A percentile compares a stretch with the other conserved stretches of the same genome.
These are phyloP conservation scores for Scomberomorus guttatus DNA, from an alignment of 2,797 vertebrate genomes.

Conservation along the genomic window DNA sequence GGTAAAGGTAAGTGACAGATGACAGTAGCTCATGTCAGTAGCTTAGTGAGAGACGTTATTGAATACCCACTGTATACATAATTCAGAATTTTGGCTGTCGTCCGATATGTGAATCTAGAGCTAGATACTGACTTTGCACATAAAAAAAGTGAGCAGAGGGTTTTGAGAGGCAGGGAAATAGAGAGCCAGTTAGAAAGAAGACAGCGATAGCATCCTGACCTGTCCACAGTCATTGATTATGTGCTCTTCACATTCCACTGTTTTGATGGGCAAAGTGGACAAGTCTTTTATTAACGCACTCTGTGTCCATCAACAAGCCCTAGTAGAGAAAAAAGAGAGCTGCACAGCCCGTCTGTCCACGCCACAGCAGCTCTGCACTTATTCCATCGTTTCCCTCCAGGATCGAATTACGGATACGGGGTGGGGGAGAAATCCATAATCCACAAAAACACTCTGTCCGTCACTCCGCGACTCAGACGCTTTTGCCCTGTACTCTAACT, in stretches of 20 bases:
- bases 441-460: slow-evolving; percentile 83
- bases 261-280: slow-evolving; percentile 86
- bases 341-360: slow-evolving; percentile 66
- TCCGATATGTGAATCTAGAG: slow-evolving; percentile 34
- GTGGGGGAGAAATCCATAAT: slow-evolving; percentile 82
- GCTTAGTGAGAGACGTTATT: slow-evolving; percentile 38
- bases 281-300: slow-evolving; percentile 88
- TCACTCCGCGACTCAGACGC: slow-evolving; percentile 81
- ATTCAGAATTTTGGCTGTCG: slow-evolving; percentile 36
- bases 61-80: slow-evolving; percentile 37
- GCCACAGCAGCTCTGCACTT: slow-evolving; percentile 77
- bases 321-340: slow-evolving; percentile 63
- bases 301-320: slow-evolving; percentile 85
- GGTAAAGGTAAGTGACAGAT: slow-evolving; percentile 31
- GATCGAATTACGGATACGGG: slow-evolving; percentile 84
- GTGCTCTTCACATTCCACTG: slow-evolving; percentile 82
- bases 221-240: slow-evolving; percentile 82
- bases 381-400: slow-evolving; percentile 80
- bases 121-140: slow-evolving; percentile 39
- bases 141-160: slow-evolving; percentile 17
- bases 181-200: slow-evolving; percentile 35
- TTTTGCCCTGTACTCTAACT: slow-evolving; percentile 85
- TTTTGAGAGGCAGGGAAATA: slow-evolving; percentile 33
- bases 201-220: slow-evolving; percentile 71
- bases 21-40: slow-evolving; percentile 33